Base-by-base conservation (phyloP, 2,113 vertebrate genomes). In the Cinclus mexicanus region DNA sequence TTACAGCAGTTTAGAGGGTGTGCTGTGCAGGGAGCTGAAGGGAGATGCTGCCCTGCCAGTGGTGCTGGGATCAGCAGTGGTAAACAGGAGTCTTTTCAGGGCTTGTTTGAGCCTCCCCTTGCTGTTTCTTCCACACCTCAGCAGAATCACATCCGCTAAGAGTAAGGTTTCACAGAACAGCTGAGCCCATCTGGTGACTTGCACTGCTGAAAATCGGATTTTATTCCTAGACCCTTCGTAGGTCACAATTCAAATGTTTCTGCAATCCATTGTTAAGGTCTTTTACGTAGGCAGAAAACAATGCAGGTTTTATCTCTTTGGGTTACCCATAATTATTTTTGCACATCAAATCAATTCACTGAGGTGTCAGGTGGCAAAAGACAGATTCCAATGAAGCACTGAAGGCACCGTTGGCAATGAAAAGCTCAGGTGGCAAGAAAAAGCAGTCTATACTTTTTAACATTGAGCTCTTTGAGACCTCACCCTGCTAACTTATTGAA, bases 151-250 rank as follows among this genome's bases (percentile, higher is more conserved):
- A 0, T 78, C 76, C 6, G 7, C 63, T 77, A 11, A 41, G 86
- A 74, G 35, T 59, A 81, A 70, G 64, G 60, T 92, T 95, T 89
- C 72, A 63, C 52, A n/a, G 52, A 93, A 89, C 60, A 87, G 91
- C 93, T 91, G 94, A 92, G 76, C 41, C 64, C 69, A 41, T 90
- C 80, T 97, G 83, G 60, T 92, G 64, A 52, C 55, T 90, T 52
- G 11, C 33, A 10, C 35, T 81, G 50, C 33, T 90, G 60, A 90
- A 93, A 85, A 49, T 39, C 42, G 20, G 17, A 5, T 78, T 94
- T 86, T 90, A 65, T 90, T 95, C n/a, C 60, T 55, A 55, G 64
- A 37, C 8, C 12, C 37, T 77, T 90, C 39, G 15, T 0, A 5
- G 49, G 55, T 88, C 63, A 83, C 31, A 46, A 4, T 81, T 89